phyloP scores from a whole-genome alignment of 2,797 vertebrate genomes.

The Otolemur crassicaudatus region DNA sequence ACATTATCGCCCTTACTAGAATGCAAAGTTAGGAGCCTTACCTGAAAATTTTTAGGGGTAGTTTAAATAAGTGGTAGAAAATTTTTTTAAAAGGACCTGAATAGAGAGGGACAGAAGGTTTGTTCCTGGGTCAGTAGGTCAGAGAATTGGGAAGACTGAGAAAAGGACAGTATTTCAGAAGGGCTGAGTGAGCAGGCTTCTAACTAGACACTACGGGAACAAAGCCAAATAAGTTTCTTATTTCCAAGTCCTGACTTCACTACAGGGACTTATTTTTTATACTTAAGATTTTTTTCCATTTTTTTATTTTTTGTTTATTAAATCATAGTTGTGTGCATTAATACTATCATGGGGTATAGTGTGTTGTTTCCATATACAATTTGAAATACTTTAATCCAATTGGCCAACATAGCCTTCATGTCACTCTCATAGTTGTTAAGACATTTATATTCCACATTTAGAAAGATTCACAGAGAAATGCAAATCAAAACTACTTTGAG shows the following conservation, averaged over 20 bases:
- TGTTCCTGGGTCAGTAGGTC: background rate
- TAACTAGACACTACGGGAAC: background rate
- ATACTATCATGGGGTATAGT: no score
- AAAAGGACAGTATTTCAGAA: background rate
- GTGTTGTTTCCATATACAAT: no score
- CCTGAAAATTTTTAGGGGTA: background rate
- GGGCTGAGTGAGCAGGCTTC: background rate
- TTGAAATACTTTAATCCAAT: no score
- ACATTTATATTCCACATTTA: no score
- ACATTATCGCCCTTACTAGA: background rate
- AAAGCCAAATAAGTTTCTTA: background rate
- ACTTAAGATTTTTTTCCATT: background rate
- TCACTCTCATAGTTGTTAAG: no score
- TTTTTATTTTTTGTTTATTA: no score
- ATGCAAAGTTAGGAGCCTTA: background rate
- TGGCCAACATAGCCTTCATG: no score
- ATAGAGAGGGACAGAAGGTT: no score
- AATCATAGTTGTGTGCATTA: no score
- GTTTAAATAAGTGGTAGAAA: background rate
- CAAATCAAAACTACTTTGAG: no score
- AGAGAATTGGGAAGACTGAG: background rate
- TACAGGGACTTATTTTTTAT: background rate
- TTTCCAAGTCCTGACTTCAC: background rate
- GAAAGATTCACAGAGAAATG: no score
- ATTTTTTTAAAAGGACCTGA: background rate